These are phyloP conservation scores for Mastigias papua DNA, from an alignment of 30 jellyfish, hydroid and myxozoan genomes.

Conservation along the genomic window DNA sequence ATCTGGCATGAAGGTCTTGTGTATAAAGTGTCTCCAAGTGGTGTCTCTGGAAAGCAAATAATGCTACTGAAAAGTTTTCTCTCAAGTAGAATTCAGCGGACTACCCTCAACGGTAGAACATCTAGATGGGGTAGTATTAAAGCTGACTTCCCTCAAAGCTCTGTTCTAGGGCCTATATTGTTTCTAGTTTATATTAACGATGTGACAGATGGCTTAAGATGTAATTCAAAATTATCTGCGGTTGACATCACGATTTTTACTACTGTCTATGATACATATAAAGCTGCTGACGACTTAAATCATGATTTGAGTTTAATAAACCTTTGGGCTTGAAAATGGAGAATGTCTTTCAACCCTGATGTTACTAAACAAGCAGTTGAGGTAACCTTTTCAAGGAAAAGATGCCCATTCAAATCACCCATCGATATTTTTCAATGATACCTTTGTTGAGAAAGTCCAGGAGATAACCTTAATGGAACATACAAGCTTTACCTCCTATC, in stretches of 20 bases:
- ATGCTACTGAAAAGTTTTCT: neutral
- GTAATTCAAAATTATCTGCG: conserved; percentile 25
- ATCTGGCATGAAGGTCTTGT: conserved; percentile 34
- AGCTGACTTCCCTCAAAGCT: conserved; percentile 43
- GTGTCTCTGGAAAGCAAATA: neutral
- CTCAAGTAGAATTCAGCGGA: neutral
- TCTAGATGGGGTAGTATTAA: conserved; percentile 5
- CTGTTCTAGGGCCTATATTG: conserved; percentile 15
- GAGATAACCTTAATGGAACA: too few species aligned
- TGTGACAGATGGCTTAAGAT: conserved; percentile 25
- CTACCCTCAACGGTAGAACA: neutral
- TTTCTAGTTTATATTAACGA: conserved; percentile 6
- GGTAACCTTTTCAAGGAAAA: neutral
- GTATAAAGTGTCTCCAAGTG: neutral
- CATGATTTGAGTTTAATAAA: neutral
- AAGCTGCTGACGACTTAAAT: conserved; percentile 14
- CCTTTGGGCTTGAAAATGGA: neutral
- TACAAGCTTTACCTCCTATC: too few species aligned
- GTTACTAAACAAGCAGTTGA: neutral
- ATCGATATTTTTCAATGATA: too few species aligned
- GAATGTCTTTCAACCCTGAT: neutral
- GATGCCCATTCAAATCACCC: too few species aligned
- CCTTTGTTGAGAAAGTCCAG: too few species aligned
- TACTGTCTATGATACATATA: conserved; percentile 38
- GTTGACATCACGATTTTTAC: conserved; percentile 36